These are phyloP conservation scores for Armadillidium nasatum DNA, from an alignment of 1,140 invertebrate species.

Conservation along the genomic window DNA sequence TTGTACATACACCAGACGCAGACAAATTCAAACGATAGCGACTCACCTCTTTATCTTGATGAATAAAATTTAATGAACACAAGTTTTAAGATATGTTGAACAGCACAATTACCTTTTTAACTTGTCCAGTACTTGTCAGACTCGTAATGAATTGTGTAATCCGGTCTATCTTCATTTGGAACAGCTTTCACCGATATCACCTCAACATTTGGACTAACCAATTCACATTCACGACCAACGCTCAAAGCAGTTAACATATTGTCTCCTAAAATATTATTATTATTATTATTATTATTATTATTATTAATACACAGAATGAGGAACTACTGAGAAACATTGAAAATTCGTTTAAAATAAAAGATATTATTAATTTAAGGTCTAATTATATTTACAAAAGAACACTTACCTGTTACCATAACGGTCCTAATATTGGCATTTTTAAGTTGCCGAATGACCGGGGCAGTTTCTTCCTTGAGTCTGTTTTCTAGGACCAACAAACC, in stretches of 20 bases:
- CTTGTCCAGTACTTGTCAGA: neutral
- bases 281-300: neutral
- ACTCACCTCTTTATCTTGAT: no score
- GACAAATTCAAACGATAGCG: no score
- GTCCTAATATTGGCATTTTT: conserved; percentile 74
- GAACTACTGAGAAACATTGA: no score
- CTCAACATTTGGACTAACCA: conserved; percentile 53
- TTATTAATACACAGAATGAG: no score
- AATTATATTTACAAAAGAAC: no score
- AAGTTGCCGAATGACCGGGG: conserved; percentile 69
- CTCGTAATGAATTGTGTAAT: neutral
- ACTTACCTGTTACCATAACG: conserved; percentile 83
- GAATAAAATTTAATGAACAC: no score
- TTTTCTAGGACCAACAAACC: conserved; percentile 80
- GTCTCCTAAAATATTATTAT: conserved; percentile 57
- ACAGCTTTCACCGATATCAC: conserved; percentile 4
- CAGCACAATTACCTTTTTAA: neutral
- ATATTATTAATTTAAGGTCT: no score
- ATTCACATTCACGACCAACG: conserved; percentile 90
- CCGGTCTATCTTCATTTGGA: neutral
- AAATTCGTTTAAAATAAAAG: no score
- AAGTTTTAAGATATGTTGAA: no score
- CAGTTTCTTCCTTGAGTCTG: conserved; percentile 77
- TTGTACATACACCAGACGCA: no score
- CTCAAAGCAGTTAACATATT: conserved; percentile 94